Base-by-base conservation (phyloP, 2,113 vertebrate species). In the Aldabrachelys gigantea region DNA sequence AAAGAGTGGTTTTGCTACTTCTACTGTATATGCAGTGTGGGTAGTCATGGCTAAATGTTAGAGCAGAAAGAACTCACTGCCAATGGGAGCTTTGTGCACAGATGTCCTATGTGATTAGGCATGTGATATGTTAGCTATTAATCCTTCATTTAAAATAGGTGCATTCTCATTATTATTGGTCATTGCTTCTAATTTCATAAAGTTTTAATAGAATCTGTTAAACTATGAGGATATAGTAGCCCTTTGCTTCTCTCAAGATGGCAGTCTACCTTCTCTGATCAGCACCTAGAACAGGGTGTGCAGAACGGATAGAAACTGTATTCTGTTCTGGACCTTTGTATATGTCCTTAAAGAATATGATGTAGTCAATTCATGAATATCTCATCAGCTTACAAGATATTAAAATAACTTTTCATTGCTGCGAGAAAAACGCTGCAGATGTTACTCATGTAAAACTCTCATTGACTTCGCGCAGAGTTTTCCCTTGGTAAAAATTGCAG, bases 61-160 rank as follows among this genome's bases (percentile, higher is more conserved):
- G 8, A 21, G 4, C 31, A 84, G 82, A 52, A 89, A 69, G 47
- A 89, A 59, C 50, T 84, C 88, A 54, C 87, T 92, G 57, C 82
- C 91, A 21, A 31, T 38, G 65, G 89, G 80, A 86, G 4, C 90
- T 95, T 80, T 89, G 56, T 91, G 93, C 25, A 22, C 44, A n/a
- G 54, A 82, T 89, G 72, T 41, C 35, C 81, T 84, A 22, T 49
- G 11, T 89, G 62, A 17, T 92, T 87, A 78, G 93, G 81, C n/a
- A 72, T 82, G 21, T n/a, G 41, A 27, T 27, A 76, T 25, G 3
- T 47, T 47, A 76, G 89, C 52, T 76, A 31, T 80, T 24, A n/a
- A 92, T 85, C 83, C 13, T n/a, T 86, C 69, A 82, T 91, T 95
- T 90, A 57, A 89, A 38, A 92, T 91, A 49, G 93, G 82, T 59